Evolutionary conservation across 1,140 invertebrate species (phyloP).

Genomic region (Cepaea nemoralis): DNA sequence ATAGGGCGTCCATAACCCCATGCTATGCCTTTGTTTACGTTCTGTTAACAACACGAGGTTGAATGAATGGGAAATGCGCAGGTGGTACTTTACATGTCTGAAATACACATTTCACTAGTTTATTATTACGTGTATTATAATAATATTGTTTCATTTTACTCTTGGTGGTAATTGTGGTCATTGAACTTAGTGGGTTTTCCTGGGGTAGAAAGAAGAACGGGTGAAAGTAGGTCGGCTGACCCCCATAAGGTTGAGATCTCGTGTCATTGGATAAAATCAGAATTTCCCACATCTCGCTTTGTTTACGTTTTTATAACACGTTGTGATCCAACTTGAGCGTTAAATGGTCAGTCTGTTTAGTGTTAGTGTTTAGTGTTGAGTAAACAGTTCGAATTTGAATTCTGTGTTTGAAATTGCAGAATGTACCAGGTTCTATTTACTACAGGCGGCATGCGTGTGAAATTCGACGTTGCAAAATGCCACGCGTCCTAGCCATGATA

Average conservation of each 20-base stretch:
- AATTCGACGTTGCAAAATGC: no score
- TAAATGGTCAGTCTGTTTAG: no score
- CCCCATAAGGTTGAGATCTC: constrained; percentile 27
- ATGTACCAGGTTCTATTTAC: no score
- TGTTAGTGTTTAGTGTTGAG: no score
- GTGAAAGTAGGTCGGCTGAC: constrained; percentile 45
- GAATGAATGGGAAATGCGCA: constrained; percentile 39
- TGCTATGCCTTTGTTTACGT: constrained; percentile 56
- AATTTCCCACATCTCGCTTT: constrained; percentile 35
- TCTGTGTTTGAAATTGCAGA: no score
- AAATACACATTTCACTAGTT: not conserved
- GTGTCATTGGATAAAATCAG: constrained; percentile 33
- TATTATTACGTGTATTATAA: not conserved
- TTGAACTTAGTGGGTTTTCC: not conserved
- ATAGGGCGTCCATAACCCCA: constrained; percentile 33
- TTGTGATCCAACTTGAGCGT: no score
- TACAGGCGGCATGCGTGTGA: no score
- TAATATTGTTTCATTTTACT: not conserved
- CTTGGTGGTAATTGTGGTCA: not conserved
- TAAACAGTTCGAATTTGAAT: no score
- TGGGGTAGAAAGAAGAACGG: not conserved
- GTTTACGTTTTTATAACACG: constrained; percentile 26
- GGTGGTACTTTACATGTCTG: not conserved
- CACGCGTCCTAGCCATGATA: no score
- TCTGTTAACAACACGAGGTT: constrained; percentile 52